A percentile compares a stretch with the other conserved stretches of the same genome.
These are phyloP conservation scores for Atta cephalotes DNA, from an alignment of 1,140 invertebrate genomes.

Conservation along the genomic window DNA sequence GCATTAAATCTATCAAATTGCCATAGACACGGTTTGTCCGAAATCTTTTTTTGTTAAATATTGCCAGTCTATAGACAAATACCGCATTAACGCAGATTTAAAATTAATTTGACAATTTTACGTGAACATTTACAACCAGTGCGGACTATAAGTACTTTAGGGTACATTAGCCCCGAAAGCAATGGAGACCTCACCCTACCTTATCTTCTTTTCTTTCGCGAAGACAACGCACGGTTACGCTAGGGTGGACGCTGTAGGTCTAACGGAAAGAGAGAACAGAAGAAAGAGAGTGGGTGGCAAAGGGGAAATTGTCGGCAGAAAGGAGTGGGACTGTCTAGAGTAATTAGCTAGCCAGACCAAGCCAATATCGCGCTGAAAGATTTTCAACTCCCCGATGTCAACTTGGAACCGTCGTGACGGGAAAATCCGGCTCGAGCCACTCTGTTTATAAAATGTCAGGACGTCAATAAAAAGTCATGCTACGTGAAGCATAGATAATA, in stretches of 20 bases:
- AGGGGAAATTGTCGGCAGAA: constrained; percentile 45
- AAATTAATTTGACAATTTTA: constrained; percentile 70
- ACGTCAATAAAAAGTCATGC: constrained; percentile 86
- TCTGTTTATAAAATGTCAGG: constrained; percentile 86
- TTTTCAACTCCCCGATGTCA: constrained; percentile 72
- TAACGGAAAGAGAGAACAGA: constrained; percentile 17
- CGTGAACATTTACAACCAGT: constrained; percentile 62
- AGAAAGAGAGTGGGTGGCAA: constrained; percentile 33
- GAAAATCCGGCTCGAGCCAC: constrained; percentile 65
- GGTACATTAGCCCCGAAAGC: constrained; percentile 74
- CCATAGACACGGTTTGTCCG: neutral
- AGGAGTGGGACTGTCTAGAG: constrained; percentile 72
- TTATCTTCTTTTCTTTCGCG: constrained; percentile 68
- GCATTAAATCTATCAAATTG: neutral
- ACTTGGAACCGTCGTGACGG: constrained; percentile 63
- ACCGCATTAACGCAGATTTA: constrained; percentile 59
- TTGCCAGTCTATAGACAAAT: constrained; percentile 17
- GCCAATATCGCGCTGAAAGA: constrained; percentile 73
- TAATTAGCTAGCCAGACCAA: constrained; percentile 79
- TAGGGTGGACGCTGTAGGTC: constrained; percentile 67
- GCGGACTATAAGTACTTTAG: constrained; percentile 72
- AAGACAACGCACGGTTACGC: constrained; percentile 68
- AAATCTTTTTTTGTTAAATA: constrained; percentile 29
- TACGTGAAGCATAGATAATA: constrained; percentile 80
- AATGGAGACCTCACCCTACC: constrained; percentile 67